A percentile compares a stretch with the other conserved stretches of the same genome.
These are phyloP conservation scores for Adrianichthys oophorus DNA, from an alignment of 2,797 vertebrate genomes.

Conservation along the genomic window DNA sequence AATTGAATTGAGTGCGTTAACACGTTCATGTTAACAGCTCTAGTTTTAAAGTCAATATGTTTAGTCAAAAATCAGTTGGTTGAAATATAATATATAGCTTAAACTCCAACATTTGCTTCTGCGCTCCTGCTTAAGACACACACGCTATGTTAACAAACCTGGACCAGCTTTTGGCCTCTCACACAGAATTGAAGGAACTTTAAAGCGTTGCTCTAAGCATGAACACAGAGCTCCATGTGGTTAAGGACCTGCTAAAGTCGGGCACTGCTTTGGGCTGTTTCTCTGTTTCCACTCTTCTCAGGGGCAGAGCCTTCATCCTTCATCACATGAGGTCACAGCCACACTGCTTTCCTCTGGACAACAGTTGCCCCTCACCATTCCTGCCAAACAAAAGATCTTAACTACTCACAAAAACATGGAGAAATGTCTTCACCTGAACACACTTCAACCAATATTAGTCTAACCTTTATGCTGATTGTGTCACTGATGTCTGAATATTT, in stretches of 20 bases:
- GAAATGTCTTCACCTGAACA: conserved; percentile 10
- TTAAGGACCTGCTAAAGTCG: conserved; percentile 63
- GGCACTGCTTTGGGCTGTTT: conserved; percentile 57
- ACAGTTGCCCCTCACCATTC: conserved; percentile 25
- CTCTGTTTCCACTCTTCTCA: conserved; percentile 46
- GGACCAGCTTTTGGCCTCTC: not conserved
- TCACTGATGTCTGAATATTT: conserved; percentile 68
- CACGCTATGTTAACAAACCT: too few species aligned
- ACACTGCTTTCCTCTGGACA: conserved; percentile 38
- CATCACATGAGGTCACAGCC: conserved; percentile 55
- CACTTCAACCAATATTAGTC: conserved; percentile 54
- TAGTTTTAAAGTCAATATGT: too few species aligned
- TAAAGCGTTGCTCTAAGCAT: conserved; percentile 29
- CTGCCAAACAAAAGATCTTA: conserved; percentile 45
- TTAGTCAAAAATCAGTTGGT: too few species aligned
- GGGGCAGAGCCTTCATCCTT: conserved; percentile 48
- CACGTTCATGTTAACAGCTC: too few species aligned
- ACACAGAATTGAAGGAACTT: conserved; percentile 33
- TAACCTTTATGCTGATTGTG: conserved; percentile 66
- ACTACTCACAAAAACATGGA: conserved; percentile 29
- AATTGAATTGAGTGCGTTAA: too few species aligned
- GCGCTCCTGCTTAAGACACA: too few species aligned
- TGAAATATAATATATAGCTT: too few species aligned
- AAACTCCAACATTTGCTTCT: too few species aligned
- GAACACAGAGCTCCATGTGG: conserved; percentile 40